Percentiles rank a stretch among this genome's conserved stretches.
Evolutionary conservation across 2,888 invertebrate genomes (phyloP).

Genomic region (Parasteatoda lunata): DNA sequence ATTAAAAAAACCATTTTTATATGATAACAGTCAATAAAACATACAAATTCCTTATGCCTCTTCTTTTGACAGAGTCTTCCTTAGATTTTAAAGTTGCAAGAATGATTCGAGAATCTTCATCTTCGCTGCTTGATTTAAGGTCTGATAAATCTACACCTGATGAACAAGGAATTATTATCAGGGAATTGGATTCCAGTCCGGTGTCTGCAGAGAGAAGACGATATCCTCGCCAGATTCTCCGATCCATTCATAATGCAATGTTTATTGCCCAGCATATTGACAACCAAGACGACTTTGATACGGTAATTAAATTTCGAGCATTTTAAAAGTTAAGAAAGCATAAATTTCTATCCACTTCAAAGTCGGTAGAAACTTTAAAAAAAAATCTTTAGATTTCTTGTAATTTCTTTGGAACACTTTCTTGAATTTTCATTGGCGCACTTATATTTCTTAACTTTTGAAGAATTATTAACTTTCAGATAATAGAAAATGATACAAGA

Average conservation of each 20-base stretch:
- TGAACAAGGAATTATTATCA: constrained; percentile 79
- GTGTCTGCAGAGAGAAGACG: constrained; percentile 73
- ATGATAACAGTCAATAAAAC: no score
- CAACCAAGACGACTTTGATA: constrained; percentile 75
- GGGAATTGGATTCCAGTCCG: constrained; percentile 87
- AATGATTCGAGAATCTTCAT: constrained; percentile 47
- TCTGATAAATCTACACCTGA: constrained; percentile 78
- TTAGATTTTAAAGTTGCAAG: constrained; percentile 35
- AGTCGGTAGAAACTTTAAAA: no score
- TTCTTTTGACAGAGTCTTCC: neutral
- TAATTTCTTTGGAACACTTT: no score
- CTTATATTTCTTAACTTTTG: no score
- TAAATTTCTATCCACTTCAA: no score
- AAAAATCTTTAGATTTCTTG: no score
- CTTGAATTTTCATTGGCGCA: no score
- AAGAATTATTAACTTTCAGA: no score
- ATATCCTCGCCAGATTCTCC: constrained; percentile 92
- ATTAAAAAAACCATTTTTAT: no score
- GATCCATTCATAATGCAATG: constrained; percentile 95
- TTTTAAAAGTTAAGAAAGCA: no score
- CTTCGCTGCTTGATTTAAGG: constrained; percentile 33
- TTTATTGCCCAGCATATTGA: constrained; percentile 96
- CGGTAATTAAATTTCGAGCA: constrained; percentile 26
- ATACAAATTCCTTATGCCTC: no score
- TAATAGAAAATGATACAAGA: no score